Evolutionary conservation across 2,113 vertebrate species (phyloP), one percentile per base, ranked within the genome.

Genomic region (Gorsachius goisagi): DNA sequence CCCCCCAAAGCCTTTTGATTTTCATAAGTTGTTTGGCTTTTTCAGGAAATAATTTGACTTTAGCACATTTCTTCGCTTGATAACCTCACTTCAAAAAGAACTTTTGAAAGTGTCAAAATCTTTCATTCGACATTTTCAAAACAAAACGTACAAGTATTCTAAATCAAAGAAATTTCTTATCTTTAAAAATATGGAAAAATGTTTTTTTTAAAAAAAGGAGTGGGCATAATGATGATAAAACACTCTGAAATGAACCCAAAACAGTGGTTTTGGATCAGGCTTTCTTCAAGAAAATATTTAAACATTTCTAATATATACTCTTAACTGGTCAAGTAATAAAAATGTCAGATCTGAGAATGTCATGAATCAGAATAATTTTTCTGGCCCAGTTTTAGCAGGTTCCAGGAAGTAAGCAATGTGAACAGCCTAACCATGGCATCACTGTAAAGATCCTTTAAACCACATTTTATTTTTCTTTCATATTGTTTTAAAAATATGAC

Each of bases 211-310:
- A 9, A 45, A 41, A 69, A 44, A 24, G 2, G 35, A 44, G 7
- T 10, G 8, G 8, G 49, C 16, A 8, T 49, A 39, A 67, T 52
- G 20, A 32, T 35, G 47, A 56, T 28, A 69, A 80, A 64, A n/a
- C 6, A 47, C 7, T n/a, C 33, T 35, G 10, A 85, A 63, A 45
- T 32, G 3, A 72, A 78, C 5, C 7, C 33, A 9, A 78, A 89
- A 18, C 1, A 41, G 5, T 7, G 21, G 0, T 9, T 66, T 81
- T 73, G 28, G 6, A 67, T 84, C 7, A 58, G 14, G 2, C 2
- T 92, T 85, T 80, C 37, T 80, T 84, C n/a, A 41, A 30, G 11
- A 92, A 93, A 92, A 35, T 45, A 32, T 50, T 74, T 59, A 19
- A 59, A 30, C 6, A 20, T 47, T 73, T 81, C 10, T 30, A 44